Base-by-base conservation (phyloP, 1,140 invertebrate genomes). In the Drosophila biarmipes region DNA sequence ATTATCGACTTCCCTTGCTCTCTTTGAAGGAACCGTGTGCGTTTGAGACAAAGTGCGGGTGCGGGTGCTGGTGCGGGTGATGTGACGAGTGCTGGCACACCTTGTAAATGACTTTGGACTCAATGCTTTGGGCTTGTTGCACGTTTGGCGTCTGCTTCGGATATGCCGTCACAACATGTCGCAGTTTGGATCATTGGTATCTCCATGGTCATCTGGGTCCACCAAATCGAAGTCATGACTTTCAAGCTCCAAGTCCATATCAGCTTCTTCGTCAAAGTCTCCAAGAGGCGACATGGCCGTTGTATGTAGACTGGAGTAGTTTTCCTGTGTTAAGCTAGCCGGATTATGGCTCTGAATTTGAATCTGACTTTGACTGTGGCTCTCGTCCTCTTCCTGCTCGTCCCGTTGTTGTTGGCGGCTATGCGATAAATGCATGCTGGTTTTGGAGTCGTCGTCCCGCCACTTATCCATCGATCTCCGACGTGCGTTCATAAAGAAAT, bases 401-500 rank as follows among this genome's bases (percentile, higher is more conserved):
- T 74, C 72, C 19, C 57, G 58, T 14, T 69, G 61, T 24, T 72
- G 66, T 12, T 76, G 75, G 8, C 59, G 62, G 31, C 17, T 76
- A 15, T 76, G 72, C 15, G 51, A 35, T 1, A 43, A 11, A 31
- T 80, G 68, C 24, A 73, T 54, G 11, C 58, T 14, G 21, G 66
- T 89, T 75, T 95, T 95, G 29, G 94, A 93, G 72, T 95, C 95
- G 79, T 99, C 98, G 92, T 99, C 98, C 92, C 98, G 97, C 98
- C 98, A 99, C 92, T 99, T 99, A 93, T 99, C 99, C 96, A 99
- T 98, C 4, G 98, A 98, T 55, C 99, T 95, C 77, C 99, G 95
- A 53, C 99, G 94, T 27, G 99, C 99, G 93, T 99, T 99, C 99
- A 99, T 99, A 94, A 99, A 99, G 94, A 99, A 99, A 93, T 99